Percentiles rank a stretch among this genome's conserved stretches.
phyloP scores from a whole-genome alignment of 92 coral and sea anemone species.

The Zoanthus sansibaricus region DNA sequence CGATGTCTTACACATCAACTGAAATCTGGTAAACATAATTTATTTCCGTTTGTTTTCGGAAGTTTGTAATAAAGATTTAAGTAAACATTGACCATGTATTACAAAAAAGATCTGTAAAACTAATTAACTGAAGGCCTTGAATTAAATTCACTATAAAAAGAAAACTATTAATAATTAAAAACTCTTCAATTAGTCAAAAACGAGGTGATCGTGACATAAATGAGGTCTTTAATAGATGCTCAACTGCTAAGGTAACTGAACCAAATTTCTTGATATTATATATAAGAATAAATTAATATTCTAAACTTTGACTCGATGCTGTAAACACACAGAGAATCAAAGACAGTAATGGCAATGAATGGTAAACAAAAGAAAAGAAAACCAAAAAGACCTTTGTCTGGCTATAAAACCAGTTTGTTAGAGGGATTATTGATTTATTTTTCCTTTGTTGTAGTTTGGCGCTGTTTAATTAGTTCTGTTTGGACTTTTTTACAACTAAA shows the following conservation, averaged over 20 bases:
- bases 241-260: too few species aligned
- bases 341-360: background rate
- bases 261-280: too few species aligned
- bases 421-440: background rate
- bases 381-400: background rate
- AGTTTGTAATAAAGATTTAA: slow-evolving; percentile 32
- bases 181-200: background rate
- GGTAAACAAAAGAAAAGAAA: background rate
- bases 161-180: background rate
- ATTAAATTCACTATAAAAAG: background rate
- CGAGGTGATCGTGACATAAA: background rate
- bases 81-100: slow-evolving; percentile 7
- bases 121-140: slow-evolving; percentile 15
- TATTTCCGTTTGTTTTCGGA: slow-evolving; percentile 23
- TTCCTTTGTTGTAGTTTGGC: background rate
- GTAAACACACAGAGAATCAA: background rate
- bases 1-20: slow-evolving; percentile 32
- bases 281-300: background rate
- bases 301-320: background rate
- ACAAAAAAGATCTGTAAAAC: background rate
- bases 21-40: slow-evolving; percentile 12
- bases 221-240: background rate
- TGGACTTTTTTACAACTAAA: too few species aligned
- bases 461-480: too few species aligned
- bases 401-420: background rate